These are phyloP conservation scores for Galeruca laticollis DNA, from an alignment of 2,888 invertebrate species.

Conservation along the genomic window DNA sequence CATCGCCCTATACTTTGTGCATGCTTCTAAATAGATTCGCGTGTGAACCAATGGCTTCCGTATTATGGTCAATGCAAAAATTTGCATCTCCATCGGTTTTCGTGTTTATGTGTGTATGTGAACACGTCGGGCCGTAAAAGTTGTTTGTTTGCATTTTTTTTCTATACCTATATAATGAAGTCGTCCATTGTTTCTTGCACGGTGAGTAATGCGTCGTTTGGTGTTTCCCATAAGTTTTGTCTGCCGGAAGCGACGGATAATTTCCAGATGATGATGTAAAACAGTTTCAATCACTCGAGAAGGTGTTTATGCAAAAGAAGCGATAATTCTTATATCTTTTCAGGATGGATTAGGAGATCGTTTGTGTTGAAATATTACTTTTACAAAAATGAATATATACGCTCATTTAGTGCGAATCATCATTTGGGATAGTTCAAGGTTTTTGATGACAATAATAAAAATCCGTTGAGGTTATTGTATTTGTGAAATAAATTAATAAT, in stretches of 20 bases:
- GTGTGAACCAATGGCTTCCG: conserved; percentile 41
- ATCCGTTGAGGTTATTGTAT: too few species aligned
- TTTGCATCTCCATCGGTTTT: conserved; percentile 43
- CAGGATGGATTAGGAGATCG: too few species aligned
- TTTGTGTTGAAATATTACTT: too few species aligned
- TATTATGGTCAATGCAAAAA: conserved; percentile 41
- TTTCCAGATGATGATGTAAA: too few species aligned
- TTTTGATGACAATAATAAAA: too few species aligned
- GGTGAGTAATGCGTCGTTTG: conserved; percentile 6
- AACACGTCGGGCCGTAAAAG: conserved; percentile 33
- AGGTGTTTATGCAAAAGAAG: too few species aligned
- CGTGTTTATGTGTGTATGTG: conserved; percentile 39
- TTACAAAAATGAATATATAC: too few species aligned
- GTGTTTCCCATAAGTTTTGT: conserved; percentile 10
- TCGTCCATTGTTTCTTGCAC: conserved; percentile 9
- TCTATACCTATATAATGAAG: conserved; percentile 13
- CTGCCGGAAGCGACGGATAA: neutral
- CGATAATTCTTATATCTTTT: too few species aligned
- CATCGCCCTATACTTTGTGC: conserved; percentile 20
- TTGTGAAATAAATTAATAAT: too few species aligned
- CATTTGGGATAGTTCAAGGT: too few species aligned
- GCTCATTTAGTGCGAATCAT: too few species aligned
- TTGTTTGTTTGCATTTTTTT: conserved; percentile 27
- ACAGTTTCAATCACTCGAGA: too few species aligned
- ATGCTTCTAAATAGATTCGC: conserved; percentile 32